A percentile compares a stretch with the other conserved stretches of the same genome.
Conservation (phyloP, 1,140 invertebrate genomes). For the Apis cerana region DNA sequence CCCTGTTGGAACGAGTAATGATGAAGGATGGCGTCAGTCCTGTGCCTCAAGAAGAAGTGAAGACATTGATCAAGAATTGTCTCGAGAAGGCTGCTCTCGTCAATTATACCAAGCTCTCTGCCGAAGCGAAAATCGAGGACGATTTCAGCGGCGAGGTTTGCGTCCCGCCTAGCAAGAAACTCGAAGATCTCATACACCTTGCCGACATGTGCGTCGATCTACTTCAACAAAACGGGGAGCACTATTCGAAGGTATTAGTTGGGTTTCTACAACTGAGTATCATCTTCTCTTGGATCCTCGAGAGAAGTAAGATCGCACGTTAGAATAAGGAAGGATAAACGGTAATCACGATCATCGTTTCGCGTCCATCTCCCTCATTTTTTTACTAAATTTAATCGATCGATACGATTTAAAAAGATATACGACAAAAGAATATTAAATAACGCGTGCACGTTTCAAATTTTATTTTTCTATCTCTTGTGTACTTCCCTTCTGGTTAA, state of each 20-base stretch:
- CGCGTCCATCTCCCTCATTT: too few relatives aligned
- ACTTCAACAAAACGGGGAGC: slow-evolving; percentile 99
- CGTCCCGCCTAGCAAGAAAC: slow-evolving; percentile 91
- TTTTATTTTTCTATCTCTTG: too few relatives aligned
- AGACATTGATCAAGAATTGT: slow-evolving; percentile 97
- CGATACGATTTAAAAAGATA: too few relatives aligned
- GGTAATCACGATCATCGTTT: too few relatives aligned
- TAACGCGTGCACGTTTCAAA: too few relatives aligned
- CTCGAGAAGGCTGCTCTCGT: slow-evolving; percentile 98
- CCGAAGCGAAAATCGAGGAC: slow-evolving; percentile 98
- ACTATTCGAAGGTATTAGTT: slow-evolving; percentile 98
- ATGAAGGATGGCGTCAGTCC: slow-evolving; percentile 99
- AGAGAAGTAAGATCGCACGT: slow-evolving; percentile 60
- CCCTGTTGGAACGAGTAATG: slow-evolving; percentile 96
- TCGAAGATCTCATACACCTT: slow-evolving; percentile 98
- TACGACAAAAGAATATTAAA: too few relatives aligned
- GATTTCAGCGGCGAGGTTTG: slow-evolving; percentile 91
- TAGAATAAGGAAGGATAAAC: background rate
- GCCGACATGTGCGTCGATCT: slow-evolving; percentile 99
- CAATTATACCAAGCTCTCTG: slow-evolving; percentile 97
- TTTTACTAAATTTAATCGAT: too few relatives aligned
- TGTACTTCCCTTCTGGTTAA: too few relatives aligned
- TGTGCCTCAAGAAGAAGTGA: slow-evolving; percentile 97
- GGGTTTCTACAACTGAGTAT: slow-evolving; percentile 80
- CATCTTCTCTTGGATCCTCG: slow-evolving; percentile 72